Conservation (phyloP, 2,797 vertebrate species). For the Pseudochaenichthys georgianus region DNA sequence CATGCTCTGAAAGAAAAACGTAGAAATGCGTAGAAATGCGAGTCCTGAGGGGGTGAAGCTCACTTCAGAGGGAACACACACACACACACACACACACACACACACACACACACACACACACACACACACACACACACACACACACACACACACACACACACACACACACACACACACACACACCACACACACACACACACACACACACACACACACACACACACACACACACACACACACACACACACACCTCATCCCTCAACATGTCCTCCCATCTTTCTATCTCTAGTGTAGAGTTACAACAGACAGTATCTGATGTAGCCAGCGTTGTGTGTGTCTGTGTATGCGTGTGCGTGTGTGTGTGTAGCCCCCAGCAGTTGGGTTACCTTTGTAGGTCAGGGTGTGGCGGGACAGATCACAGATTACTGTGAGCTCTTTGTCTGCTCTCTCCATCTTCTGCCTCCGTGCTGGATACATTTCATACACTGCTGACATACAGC, state of each 20-base stretch:
- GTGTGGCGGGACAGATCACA: slow-evolving; percentile 75
- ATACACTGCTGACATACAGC: slow-evolving; percentile 58
- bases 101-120: no score
- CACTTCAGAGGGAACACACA: slow-evolving; percentile 70
- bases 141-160: no score
- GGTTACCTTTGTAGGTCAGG: slow-evolving; percentile 80
- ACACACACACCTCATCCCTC: slow-evolving; percentile 71
- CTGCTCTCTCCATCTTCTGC: slow-evolving; percentile 53
- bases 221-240: slow-evolving; percentile 28
- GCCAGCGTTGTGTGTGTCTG: slow-evolving; percentile 49
- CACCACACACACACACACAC: no score
- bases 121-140: no score
- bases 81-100: slow-evolving; percentile 29
- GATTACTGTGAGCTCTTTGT: slow-evolving; percentile 77
- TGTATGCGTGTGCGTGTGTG: slow-evolving; percentile 1
- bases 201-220: slow-evolving; percentile 54
- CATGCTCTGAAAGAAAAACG: no score
- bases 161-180: no score
- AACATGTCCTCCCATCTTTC: slow-evolving; percentile 73
- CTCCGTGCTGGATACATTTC: slow-evolving; percentile 64
- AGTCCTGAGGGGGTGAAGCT: slow-evolving; percentile 56
- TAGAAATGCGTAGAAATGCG: slow-evolving; percentile 23
- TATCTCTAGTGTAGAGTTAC: slow-evolving; percentile 74
- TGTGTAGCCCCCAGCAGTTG: slow-evolving; percentile 65
- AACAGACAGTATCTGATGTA: slow-evolving; percentile 75